A percentile compares a stretch with the other conserved stretches of the same genome.
Conservation (phyloP, 1,140 invertebrate species). For the Musca vetustissima region DNA sequence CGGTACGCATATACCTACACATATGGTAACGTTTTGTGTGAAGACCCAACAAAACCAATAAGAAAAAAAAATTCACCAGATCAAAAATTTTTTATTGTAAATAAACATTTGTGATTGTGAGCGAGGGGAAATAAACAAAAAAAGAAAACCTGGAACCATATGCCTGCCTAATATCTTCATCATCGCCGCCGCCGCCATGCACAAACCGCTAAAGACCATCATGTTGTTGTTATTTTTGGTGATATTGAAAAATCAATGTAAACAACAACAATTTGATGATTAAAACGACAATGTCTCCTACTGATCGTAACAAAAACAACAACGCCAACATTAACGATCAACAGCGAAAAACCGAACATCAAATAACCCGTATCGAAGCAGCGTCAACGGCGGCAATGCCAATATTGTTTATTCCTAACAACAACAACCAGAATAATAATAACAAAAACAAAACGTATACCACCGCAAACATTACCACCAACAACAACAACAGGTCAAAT, state of each 20-base stretch:
- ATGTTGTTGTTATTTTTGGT: constrained; percentile 1
- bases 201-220: no score
- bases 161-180: no score
- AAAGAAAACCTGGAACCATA: no score
- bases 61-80: constrained; percentile 2
- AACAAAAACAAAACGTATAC: no score
- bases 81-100: constrained; percentile 19
- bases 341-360: no score
- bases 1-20: no score
- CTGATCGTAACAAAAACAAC: neutral
- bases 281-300: constrained; percentile 11
- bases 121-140: no score
- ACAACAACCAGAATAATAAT: no score
- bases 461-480: no score
- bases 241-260: constrained; percentile 23
- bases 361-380: no score
- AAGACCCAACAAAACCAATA: neutral
- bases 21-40: neutral
- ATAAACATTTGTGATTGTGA: neutral
- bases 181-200: no score
- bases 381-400: neutral
- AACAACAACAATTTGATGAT: constrained; percentile 11
- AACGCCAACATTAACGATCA: no score
- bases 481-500: constrained; percentile 15
- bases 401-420: constrained; percentile 1